Base-by-base conservation (phyloP, 1,140 invertebrate species). In the Diabrotica undecimpunctata region DNA sequence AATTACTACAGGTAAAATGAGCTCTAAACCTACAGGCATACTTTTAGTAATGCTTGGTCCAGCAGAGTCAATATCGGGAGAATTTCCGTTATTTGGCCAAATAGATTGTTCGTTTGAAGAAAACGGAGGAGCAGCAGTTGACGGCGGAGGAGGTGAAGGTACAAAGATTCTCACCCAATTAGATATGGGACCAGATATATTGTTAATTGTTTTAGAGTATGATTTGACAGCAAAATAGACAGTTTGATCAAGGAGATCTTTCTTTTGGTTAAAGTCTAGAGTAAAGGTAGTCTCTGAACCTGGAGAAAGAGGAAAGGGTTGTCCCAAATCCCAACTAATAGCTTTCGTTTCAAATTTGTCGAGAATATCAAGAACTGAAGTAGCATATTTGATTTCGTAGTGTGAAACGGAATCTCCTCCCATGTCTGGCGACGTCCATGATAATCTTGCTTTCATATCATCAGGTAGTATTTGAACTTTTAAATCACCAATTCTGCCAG, bases 341-440 rank as follows among this genome's bases (percentile, higher is more conserved):
- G 79, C 76, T 11, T 67, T 69, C 6, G 73, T 77, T 52, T 83
- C 80, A 64, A 79, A 81, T 39, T 75, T 76, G 61, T 83, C 80
- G n/a, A 81, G 68, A 41, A 84, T 79, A 65, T 82, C 79, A 13
- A 74, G 62, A 5, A 83, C 70, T 4, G 66, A 74, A 8, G 69
- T 70, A 5, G 81, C 75, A 66, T 80, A 82, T 57, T 77, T 75
- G 0, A 86, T 73, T 67, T 85, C 82, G 67, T 85, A 85, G 7
- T 74, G 69, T 5, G 79, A 76, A 0, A 83, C 83, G 67, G 75
- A 72, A 55, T 78, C 70, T 6, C 80, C 81, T 2, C 80, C 81
- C 77, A 81, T 83, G 70, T 81, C 85, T 5, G 84, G 84, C 10
- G 84, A 81, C 5, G 83, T 84, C 84, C 84, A 86, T 2, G 73